Conservation (phyloP, 2,797 vertebrate species). For the Spondyliosoma cantharus region DNA sequence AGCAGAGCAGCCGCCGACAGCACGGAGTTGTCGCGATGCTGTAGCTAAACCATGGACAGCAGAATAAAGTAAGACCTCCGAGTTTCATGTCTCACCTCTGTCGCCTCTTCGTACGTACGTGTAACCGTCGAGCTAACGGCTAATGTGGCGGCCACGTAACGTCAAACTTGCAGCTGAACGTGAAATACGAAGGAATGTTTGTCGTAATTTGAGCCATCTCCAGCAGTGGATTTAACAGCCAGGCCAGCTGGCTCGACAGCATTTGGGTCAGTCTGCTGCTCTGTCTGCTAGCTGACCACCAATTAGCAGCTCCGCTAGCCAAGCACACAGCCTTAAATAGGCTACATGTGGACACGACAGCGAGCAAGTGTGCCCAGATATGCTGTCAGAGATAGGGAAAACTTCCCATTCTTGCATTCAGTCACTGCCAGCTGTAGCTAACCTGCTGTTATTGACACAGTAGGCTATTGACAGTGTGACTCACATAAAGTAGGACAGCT, state of each 20-base stretch:
- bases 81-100: conserved; percentile 23
- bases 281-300: conserved; percentile 65
- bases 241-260: conserved; percentile 73
- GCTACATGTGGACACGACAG: conserved; percentile 23
- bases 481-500: conserved; percentile 26
- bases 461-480: conserved; percentile 21
- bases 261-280: conserved; percentile 70
- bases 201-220: conserved; percentile 60
- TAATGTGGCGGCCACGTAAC: not conserved
- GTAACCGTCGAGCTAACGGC: conserved; percentile 54
- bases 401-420: not conserved
- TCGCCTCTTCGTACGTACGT: not conserved
- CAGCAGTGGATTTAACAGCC: conserved; percentile 63
- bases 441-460: conserved; percentile 17
- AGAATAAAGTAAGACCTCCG: conserved; percentile 89
- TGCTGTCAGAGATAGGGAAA: not conserved
- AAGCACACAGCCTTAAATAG: conserved; percentile 24
- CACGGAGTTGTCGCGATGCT: conserved; percentile 87
- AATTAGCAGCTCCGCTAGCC: conserved; percentile 71
- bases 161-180: conserved; percentile 16
- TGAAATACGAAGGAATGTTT: conserved; percentile 52
- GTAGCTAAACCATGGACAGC: conserved; percentile 91
- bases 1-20: conserved; percentile 70
- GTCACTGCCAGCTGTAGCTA: not conserved
- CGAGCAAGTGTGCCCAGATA: conserved; percentile 3